Percentiles rank a stretch among this genome's conserved stretches.
Conservation (phyloP, 2,888 invertebrate genomes). For the Hermaeophaga mercurialis region DNA sequence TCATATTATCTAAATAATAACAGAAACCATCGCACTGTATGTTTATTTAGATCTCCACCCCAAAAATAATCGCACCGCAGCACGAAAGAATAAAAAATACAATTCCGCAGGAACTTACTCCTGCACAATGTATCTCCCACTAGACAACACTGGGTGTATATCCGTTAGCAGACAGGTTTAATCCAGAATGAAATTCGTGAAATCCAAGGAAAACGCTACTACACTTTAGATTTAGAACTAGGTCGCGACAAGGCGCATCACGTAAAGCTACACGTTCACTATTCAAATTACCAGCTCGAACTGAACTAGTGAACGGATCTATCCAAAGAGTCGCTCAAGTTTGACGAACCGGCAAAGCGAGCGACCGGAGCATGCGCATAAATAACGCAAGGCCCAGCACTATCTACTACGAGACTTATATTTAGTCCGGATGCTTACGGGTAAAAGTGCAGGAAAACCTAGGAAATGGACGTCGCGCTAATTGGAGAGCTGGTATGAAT, state of each 20-base stretch:
- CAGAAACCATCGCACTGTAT: no score
- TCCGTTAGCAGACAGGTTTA: neutral
- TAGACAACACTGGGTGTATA: conserved; percentile 4
- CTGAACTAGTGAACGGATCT: conserved; percentile 21
- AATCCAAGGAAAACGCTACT: neutral
- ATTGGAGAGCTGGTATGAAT: no score
- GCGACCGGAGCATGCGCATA: conserved; percentile 5
- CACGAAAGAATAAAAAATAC: neutral
- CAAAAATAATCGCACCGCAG: conserved; percentile 19
- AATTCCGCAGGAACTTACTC: neutral
- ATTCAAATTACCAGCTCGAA: conserved; percentile 12
- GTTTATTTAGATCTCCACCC: conserved; percentile 18
- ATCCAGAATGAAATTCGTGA: neutral
- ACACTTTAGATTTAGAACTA: conserved; percentile 11
- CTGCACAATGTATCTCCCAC: neutral
- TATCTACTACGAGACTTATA: conserved; percentile 10
- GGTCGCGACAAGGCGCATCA: conserved; percentile 7
- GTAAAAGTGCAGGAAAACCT: neutral
- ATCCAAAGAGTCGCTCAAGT: conserved; percentile 19
- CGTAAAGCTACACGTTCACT: neutral
- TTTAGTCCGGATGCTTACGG: neutral
- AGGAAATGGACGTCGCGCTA: no score
- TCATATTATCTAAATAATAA: no score
- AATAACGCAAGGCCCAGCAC: conserved; percentile 18
- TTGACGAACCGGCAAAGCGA: conserved; percentile 17